phyloP scores from a whole-genome alignment of 2,888 invertebrate species.

The Lepetodrilus schrolli region DNA sequence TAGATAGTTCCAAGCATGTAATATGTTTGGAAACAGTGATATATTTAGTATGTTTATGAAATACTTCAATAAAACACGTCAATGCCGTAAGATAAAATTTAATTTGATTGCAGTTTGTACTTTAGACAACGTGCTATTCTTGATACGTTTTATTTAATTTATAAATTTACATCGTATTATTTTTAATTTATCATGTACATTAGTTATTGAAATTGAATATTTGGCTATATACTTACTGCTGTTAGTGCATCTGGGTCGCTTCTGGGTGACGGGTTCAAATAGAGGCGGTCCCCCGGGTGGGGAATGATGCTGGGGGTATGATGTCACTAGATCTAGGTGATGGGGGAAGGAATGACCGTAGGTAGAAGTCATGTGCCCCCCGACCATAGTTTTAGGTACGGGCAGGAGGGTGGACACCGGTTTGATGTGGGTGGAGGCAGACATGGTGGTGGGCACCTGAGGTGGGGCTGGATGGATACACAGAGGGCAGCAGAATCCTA shows the following conservation, averaged over 20 bases:
- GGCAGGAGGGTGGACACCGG: slow-evolving; percentile 40
- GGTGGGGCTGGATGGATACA: slow-evolving; percentile 55
- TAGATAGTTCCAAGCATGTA: too few species aligned
- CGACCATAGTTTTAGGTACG: slow-evolving; percentile 39
- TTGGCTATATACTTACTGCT: slow-evolving; percentile 34
- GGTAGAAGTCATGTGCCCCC: slow-evolving; percentile 38
- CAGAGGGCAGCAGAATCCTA: slow-evolving; percentile 65
- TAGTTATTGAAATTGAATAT: too few species aligned
- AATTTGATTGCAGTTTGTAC: too few species aligned
- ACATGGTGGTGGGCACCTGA: slow-evolving; percentile 32
- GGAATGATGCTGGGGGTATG: slow-evolving; percentile 19
- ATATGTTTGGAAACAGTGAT: too few species aligned
- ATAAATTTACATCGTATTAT: too few species aligned
- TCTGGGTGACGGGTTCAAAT: slow-evolving; percentile 14
- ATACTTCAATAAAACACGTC: too few species aligned
- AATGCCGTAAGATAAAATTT: too few species aligned
- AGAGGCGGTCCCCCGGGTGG: neutral
- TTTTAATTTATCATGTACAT: too few species aligned
- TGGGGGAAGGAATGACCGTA: slow-evolving; percentile 35
- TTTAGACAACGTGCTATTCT: too few species aligned
- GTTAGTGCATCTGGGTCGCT: slow-evolving; percentile 10
- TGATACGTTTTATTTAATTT: too few species aligned
- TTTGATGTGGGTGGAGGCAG: slow-evolving; percentile 40
- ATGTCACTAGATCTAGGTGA: slow-evolving; percentile 31
- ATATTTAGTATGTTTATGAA: too few species aligned